A percentile compares a stretch with the other conserved stretches of the same genome.
Evolutionary conservation across 37 sponge, comb jelly and placozoan genomes (phyloP).

Genomic region (Aplysina aerophoba): DNA sequence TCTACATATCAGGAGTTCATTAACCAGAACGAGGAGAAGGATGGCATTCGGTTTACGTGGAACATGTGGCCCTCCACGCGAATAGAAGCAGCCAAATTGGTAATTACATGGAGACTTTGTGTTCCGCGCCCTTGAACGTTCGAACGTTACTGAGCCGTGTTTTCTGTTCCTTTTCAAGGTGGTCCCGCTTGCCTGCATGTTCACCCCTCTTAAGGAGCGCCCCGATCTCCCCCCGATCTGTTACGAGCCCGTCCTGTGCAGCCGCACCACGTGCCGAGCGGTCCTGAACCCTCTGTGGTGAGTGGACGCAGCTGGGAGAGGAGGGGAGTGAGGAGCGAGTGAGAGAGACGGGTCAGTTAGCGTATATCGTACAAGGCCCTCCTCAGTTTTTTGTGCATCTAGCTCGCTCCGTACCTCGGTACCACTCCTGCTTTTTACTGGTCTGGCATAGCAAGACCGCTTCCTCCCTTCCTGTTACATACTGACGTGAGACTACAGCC

Average conservation of each 20-base stretch:
- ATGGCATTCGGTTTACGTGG: slow-evolving; percentile 97
- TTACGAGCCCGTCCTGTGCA: slow-evolving; percentile 97
- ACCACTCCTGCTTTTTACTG: no score
- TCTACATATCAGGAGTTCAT: slow-evolving; percentile 94
- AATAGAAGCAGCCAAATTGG: slow-evolving; percentile 92
- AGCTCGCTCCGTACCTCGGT: no score
- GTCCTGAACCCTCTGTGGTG: slow-evolving; percentile 98
- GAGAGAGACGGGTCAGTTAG: no score
- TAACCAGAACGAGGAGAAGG: slow-evolving; percentile 92
- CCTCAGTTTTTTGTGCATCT: no score
- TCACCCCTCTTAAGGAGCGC: slow-evolving; percentile 94
- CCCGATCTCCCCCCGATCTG: slow-evolving; percentile 93
- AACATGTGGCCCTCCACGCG: slow-evolving; percentile 97
- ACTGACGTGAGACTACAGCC: no score
- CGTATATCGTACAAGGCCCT: no score
- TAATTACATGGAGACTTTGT: slow-evolving; percentile 23
- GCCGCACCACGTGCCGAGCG: slow-evolving; percentile 80
- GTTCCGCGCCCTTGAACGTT: neutral
- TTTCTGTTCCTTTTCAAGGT: slow-evolving; percentile 60
- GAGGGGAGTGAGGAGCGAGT: no score
- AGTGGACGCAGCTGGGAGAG: neutral
- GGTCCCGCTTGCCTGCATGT: slow-evolving; percentile 87
- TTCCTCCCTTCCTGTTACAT: no score
- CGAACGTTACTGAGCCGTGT: neutral
- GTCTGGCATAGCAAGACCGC: no score